These are phyloP conservation scores for Calidris pugnax DNA, from an alignment of 2,113 vertebrate species.

Conservation along the genomic window DNA sequence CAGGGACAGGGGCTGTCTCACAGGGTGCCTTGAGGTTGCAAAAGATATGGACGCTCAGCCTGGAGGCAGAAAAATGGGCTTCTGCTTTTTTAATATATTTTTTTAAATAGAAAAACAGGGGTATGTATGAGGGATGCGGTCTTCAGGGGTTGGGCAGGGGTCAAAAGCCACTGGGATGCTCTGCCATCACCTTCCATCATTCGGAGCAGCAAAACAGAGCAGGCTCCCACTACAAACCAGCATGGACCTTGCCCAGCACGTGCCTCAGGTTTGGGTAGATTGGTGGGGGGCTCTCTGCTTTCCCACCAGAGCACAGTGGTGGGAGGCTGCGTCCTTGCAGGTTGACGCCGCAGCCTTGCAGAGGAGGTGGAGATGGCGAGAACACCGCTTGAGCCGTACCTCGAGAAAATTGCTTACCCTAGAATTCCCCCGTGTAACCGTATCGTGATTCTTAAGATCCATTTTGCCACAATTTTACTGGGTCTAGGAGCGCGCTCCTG, in stretches of 20 bases:
- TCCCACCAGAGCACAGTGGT: rapidly evolving
- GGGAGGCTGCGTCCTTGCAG: not conserved
- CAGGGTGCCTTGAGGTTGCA: not conserved
- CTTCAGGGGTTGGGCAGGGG: not conserved
- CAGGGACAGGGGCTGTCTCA: not conserved
- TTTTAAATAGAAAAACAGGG: not conserved
- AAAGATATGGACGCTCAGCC: not conserved
- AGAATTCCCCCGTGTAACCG: not conserved
- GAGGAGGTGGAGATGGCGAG: not conserved
- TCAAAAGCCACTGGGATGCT: not conserved
- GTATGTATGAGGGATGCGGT: rapidly evolving
- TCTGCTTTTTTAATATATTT: not conserved
- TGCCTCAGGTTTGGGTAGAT: not conserved
- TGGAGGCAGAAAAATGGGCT: not conserved
- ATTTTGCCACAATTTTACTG: not conserved
- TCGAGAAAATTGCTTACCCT: not conserved
- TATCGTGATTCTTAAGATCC: not conserved
- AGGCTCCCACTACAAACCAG: not conserved
- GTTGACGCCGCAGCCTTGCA: not conserved
- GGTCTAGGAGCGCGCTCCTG: not conserved
- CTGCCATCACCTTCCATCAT: not conserved
- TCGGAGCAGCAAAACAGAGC: not conserved
- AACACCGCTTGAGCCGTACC: not conserved
- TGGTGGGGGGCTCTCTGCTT: rapidly evolving
- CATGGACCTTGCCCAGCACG: not conserved